Conservation (phyloP, 2,113 vertebrate species). For the Esox niger region DNA sequence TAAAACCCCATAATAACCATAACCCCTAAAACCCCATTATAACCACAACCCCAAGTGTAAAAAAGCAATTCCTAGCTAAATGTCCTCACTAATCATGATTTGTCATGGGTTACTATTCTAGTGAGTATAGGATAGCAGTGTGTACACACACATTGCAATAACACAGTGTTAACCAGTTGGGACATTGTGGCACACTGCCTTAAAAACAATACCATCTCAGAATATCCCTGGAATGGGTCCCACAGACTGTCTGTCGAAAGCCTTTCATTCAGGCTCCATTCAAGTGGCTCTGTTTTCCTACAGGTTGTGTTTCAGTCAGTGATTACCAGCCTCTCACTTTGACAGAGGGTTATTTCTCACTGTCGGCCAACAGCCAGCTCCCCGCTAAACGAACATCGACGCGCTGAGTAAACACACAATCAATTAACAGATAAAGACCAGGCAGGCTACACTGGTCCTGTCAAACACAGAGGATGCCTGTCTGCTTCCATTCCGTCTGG, state of each 20-base stretch:
- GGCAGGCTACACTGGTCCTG: background rate
- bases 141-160: too few relatives aligned
- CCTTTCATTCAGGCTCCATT: too few relatives aligned
- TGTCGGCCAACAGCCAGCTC: background rate
- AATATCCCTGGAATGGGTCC: background rate
- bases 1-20: too few relatives aligned
- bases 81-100: too few relatives aligned
- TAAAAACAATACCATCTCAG: background rate
- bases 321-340: background rate
- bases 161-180: background rate
- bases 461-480: background rate
- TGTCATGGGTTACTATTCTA: too few relatives aligned
- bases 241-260: background rate
- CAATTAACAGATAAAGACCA: background rate
- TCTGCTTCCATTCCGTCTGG: background rate
- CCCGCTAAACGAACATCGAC: background rate
- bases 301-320: background rate
- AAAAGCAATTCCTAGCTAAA: too few relatives aligned
- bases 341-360: background rate
- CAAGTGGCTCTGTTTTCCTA: background rate
- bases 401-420: background rate
- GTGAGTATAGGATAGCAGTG: too few relatives aligned
- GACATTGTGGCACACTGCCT: background rate
- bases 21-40: too few relatives aligned
- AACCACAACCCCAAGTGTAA: too few relatives aligned